phyloP scores from a whole-genome alignment of 2,888 invertebrate species.

The Ophion ventricosus region DNA sequence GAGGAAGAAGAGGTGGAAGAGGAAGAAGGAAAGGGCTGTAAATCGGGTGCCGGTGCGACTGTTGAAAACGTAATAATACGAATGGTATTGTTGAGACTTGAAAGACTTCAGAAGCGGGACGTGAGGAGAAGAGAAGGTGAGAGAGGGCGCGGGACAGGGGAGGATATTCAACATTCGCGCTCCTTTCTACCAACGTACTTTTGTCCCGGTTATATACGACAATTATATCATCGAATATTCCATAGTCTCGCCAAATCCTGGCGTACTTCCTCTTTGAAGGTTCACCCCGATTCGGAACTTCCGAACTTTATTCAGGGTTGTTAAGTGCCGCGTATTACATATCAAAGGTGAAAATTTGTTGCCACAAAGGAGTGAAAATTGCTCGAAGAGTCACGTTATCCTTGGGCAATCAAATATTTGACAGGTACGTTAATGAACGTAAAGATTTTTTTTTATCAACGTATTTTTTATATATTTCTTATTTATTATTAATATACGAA shows the following conservation, averaged over 20 bases:
- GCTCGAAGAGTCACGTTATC: neutral
- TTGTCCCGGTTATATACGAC: slow-evolving; percentile 27
- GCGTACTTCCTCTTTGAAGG: neutral
- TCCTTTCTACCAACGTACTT: slow-evolving; percentile 23
- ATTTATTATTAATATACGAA: no score
- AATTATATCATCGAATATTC: slow-evolving; percentile 40
- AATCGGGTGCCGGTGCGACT: slow-evolving; percentile 33
- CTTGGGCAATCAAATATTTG: neutral
- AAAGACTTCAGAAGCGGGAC: neutral
- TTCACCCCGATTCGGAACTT: no score
- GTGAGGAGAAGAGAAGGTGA: no score
- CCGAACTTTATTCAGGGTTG: neutral
- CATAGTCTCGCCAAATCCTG: neutral
- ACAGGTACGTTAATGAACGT: no score
- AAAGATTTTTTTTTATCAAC: no score
- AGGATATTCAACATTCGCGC: slow-evolving; percentile 14
- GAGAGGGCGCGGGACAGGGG: neutral
- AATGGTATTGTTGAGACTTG: slow-evolving; percentile 37
- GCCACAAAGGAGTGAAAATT: neutral
- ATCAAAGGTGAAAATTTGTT: slow-evolving; percentile 10
- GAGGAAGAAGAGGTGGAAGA: neutral
- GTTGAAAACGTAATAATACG: slow-evolving; percentile 53
- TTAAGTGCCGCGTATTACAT: neutral
- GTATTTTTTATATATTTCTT: no score
- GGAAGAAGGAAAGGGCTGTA: slow-evolving; percentile 39